Evolutionary conservation across 2,797 vertebrate species (phyloP).

Genomic region (Anomalospiza imberbis): DNA sequence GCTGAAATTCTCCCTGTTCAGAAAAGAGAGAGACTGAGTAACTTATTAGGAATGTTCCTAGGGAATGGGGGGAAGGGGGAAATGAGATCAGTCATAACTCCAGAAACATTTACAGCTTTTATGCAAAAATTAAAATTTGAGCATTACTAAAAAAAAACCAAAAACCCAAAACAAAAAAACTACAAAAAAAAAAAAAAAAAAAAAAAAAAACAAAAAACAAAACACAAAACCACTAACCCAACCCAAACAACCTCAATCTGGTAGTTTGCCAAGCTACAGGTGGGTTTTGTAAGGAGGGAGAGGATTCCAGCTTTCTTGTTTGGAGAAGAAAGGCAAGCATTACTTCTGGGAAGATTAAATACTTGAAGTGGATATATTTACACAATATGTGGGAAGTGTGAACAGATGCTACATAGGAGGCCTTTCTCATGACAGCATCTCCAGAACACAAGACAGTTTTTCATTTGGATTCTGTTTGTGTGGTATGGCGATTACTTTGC

Average conservation of each 20-base stretch:
- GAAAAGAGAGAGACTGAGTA: background rate
- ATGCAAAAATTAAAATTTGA: constrained; percentile 12
- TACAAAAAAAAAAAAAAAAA: too few relatives aligned
- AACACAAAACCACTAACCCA: background rate
- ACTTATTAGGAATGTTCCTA: constrained; percentile 31
- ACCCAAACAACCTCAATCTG: constrained; percentile 2
- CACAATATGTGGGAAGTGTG: constrained; percentile 40
- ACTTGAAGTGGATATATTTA: constrained; percentile 47
- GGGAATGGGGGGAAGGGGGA: background rate
- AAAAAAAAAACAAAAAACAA: too few relatives aligned
- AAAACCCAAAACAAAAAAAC: background rate
- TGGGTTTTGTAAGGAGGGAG: background rate
- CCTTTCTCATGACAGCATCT: constrained; percentile 12
- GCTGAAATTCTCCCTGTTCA: background rate
- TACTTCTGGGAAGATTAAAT: constrained; percentile 27
- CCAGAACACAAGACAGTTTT: background rate
- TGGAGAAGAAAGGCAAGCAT: constrained; percentile 6
- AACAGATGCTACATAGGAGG: constrained; percentile 49
- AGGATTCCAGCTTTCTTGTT: constrained; percentile 12
- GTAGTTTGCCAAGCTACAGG: constrained; percentile 24
- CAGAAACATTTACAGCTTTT: constrained; percentile 6
- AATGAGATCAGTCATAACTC: constrained; percentile 32
- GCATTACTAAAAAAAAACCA: background rate
- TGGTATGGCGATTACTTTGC: background rate
- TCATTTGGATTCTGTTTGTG: background rate